Base-by-base conservation (phyloP, 2,888 invertebrate species). In the Sturmia bella region DNA sequence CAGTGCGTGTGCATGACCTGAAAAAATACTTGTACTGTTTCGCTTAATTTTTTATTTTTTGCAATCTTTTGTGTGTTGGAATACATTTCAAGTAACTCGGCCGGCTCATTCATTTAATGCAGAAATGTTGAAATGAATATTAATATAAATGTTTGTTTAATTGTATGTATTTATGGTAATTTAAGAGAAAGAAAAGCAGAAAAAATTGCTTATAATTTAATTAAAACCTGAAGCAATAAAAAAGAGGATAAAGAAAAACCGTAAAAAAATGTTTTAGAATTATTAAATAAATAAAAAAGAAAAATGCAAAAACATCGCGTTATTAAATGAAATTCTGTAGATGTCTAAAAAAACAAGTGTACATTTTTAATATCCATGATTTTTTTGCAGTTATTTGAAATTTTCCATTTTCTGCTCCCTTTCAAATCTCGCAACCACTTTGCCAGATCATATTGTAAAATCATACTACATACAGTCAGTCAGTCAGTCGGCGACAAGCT, bases 1-100 rank as follows among this genome's bases (percentile, higher is more conserved):
- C 63, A 70, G 48, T 70, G 70, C 70, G 77, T 77, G 77, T 77
- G 70, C 64, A 77, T 70, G 77, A 70, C 77, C 59, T 77, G 77
- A 43, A 77, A 69, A 32, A 77, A 69, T 68, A 68, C 66, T 75
- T 64, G 56, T 61, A 68, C 27, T 48, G 37, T 57, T 68, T 59
- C 43, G 32, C n/a, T 45, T 37, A 1, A 13, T 56, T 54, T 32
- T 27, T 56, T 66, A 64, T 45, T 39, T n/a, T 52, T 70, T 69
- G 27, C 50, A 50, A 59, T 57, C 13, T 76, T 68, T 69, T 69
- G 21, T 27, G 6, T 19, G 32, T 9, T 72, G 17, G 17, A 69
- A 69, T 45, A 45, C 37, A 52, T 75, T 75, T 48, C 48, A 41
- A 50, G 41, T 57, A 39, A 63, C 69, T 48, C 17, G 54, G 69